Percentiles rank a stretch among this genome's conserved stretches.
Conservation (phyloP, 2,797 vertebrate genomes). For the Acanthurus tractus region DNA sequence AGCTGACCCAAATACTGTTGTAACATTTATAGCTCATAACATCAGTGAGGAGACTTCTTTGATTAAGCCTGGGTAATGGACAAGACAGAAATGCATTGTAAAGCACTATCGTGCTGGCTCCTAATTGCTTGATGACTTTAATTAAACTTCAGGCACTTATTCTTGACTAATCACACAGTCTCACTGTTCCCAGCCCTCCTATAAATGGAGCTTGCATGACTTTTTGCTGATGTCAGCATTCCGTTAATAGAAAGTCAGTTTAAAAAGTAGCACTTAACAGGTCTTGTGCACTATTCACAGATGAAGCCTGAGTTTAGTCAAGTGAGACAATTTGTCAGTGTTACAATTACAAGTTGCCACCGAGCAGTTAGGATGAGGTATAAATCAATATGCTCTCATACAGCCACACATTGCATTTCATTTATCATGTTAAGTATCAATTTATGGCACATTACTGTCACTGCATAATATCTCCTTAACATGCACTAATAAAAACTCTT, state of each 20-base stretch:
- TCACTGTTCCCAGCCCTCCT: slow-evolving; percentile 59
- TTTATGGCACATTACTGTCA: slow-evolving; percentile 70
- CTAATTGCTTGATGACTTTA: slow-evolving; percentile 86
- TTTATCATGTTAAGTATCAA: slow-evolving; percentile 67
- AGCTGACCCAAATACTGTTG: slow-evolving; percentile 62
- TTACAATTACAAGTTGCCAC: slow-evolving; percentile 58
- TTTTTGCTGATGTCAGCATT: slow-evolving; percentile 79
- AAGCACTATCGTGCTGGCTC: slow-evolving; percentile 70
- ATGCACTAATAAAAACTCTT: slow-evolving; percentile 42
- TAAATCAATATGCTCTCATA: slow-evolving; percentile 71
- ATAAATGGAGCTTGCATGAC: slow-evolving; percentile 57
- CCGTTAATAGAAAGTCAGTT: slow-evolving; percentile 62
- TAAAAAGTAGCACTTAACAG: slow-evolving; percentile 64
- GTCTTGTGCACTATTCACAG: slow-evolving; percentile 42
- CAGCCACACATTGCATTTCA: slow-evolving; percentile 56
- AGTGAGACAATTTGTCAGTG: slow-evolving; percentile 58
- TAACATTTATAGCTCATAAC: slow-evolving; percentile 75
- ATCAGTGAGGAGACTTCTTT: slow-evolving; percentile 75
- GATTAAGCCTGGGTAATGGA: slow-evolving; percentile 80
- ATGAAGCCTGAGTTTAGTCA: slow-evolving; percentile 44
- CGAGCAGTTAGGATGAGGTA: slow-evolving; percentile 50
- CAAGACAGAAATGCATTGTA: slow-evolving; percentile 81
- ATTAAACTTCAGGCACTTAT: slow-evolving; percentile 84
- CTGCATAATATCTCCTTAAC: slow-evolving; percentile 45
- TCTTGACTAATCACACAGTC: slow-evolving; percentile 78